These are phyloP conservation scores for Schizaphis graminum DNA, from an alignment of 2,888 invertebrate species.

Conservation along the genomic window DNA sequence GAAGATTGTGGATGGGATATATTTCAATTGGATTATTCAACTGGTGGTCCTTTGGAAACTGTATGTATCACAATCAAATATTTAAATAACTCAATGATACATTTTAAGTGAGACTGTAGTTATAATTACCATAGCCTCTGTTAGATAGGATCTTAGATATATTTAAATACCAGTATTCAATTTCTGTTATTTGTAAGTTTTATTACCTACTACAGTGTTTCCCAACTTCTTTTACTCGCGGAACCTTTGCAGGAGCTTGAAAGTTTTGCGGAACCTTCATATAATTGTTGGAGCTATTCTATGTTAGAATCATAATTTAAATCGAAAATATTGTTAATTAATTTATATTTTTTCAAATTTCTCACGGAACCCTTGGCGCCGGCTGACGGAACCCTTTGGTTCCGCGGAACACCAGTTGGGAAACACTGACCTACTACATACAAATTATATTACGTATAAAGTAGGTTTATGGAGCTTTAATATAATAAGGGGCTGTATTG, in stretches of 20 bases:
- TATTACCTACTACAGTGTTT: not conserved
- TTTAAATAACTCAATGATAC: not conserved
- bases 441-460: not conserved
- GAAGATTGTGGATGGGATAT: constrained; percentile 93
- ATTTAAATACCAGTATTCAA: not conserved
- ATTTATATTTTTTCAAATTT: too few species aligned
- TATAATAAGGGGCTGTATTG: too few species aligned
- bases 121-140: not conserved
- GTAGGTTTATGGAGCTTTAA: not conserved
- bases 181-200: not conserved
- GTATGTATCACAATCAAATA: constrained; percentile 71
- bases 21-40: constrained; percentile 87
- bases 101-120: not conserved
- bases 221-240: too few species aligned
- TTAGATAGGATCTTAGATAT: not conserved
- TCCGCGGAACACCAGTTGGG: too few species aligned
- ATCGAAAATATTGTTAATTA: too few species aligned
- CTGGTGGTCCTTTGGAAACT: constrained; percentile 90
- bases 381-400: too few species aligned
- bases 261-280: too few species aligned
- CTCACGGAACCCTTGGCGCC: too few species aligned
- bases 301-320: too few species aligned
- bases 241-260: too few species aligned
- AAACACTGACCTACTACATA: not conserved
- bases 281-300: too few species aligned